Evolutionary conservation across 2,888 invertebrate genomes (phyloP), one percentile per base, ranked within the genome.

Genomic region (Brachycybe producta): DNA sequence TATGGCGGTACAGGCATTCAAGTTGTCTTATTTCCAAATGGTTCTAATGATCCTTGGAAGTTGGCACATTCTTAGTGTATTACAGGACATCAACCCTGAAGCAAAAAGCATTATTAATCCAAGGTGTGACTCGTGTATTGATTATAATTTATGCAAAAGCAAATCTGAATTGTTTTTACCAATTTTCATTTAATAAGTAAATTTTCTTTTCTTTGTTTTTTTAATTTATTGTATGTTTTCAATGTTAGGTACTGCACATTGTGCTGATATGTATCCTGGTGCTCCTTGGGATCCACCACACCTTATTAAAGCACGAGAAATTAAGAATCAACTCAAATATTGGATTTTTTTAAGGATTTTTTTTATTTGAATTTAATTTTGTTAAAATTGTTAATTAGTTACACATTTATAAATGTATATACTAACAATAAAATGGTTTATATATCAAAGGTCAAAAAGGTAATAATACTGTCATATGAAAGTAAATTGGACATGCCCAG

Each of bases 241-340:
- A 15, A 3, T 53, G 40, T 3, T 62, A 85, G 88, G 86, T 35
- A 86, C 90, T n/a, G 90, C 91, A 5, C 91, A 92, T 65, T 92
- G 91, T 67, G 90, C 91, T 1, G 83, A 90, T 64, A 86, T 91
- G 86, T 91, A 90, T 64, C 87, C 88, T 27, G 69, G 77, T 4
- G 69, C 75, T 5, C 69, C 73, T 1, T 64, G 70, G 1, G 91
- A 92, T 67, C 68, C 74, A 4, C 76, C 77, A 0, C 74, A 78
- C 49, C 69, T 91, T 52, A 73, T 70, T 32, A 71, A 71, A 41
- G 87, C 88, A 0, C 75, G 88, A 49, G 65, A 73, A 26, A 67
- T 76, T 63, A 76, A 86, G 58, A 30, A 13, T 11, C 30, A 30
- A 13, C n/a, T n/a, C n/a, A n/a, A n/a, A n/a, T n/a, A n/a, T n/a